Evolutionary conservation across 2,797 vertebrate species (phyloP).

Genomic region (Paramormyrops hopkinsi): DNA sequence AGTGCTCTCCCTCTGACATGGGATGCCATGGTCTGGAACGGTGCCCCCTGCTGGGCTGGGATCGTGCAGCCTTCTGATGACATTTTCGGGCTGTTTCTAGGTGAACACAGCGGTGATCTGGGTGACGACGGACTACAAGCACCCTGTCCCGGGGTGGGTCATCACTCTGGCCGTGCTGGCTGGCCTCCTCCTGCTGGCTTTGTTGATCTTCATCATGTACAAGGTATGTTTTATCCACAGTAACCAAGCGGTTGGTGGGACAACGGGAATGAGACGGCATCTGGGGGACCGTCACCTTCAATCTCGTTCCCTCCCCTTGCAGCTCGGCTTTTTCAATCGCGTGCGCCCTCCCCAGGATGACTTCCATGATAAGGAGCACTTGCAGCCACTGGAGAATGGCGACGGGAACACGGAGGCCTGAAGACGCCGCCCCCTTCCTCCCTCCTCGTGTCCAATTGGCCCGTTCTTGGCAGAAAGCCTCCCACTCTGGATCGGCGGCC

Average conservation of each 20-base stretch:
- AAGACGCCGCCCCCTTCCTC: constrained; percentile 37
- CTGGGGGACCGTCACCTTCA: not conserved
- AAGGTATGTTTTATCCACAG: constrained; percentile 77
- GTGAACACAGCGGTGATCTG: constrained; percentile 81
- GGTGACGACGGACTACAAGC: constrained; percentile 68
- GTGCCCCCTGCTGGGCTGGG: not conserved
- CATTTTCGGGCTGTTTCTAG: constrained; percentile 45
- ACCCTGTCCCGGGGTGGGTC: constrained; percentile 84
- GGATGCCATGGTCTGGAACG: not conserved
- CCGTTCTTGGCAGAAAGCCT: constrained; percentile 12
- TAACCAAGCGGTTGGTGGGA: not conserved
- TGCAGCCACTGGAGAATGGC: constrained; percentile 93
- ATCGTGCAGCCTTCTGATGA: not conserved
- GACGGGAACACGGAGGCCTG: constrained; percentile 81
- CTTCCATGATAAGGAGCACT: constrained; percentile 83
- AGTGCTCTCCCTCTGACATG: constrained; percentile 31
- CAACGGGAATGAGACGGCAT: not conserved
- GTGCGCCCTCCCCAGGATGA: constrained; percentile 93
- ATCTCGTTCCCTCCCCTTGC: not conserved
- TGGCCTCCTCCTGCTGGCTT: constrained; percentile 79
- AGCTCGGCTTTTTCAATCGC: constrained; percentile 96
- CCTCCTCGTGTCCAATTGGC: constrained; percentile 16
- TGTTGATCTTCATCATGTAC: constrained; percentile 94
- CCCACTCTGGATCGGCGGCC: constrained; percentile 30
- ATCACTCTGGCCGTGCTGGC: constrained; percentile 87